Evolutionary conservation across 1,140 invertebrate species (phyloP), one percentile per base, ranked within the genome.

Genomic region (Drosophila tani): DNA sequence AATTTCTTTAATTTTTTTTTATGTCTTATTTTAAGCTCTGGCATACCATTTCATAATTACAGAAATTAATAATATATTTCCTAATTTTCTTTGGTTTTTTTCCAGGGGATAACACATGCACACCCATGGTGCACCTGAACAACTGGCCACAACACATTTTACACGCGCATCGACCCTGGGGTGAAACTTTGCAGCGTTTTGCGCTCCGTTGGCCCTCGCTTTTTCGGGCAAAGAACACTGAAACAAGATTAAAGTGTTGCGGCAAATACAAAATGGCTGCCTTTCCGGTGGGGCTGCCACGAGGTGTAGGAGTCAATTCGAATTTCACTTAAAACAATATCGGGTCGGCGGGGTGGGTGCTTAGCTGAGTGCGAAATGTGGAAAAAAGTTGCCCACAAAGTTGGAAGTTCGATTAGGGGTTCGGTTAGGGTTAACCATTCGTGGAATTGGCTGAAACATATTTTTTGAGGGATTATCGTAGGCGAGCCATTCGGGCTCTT

Each of bases 211-310:
- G 60, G 21, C 70, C 29, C 17, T 50, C 62, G 24, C 56, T 56
- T 66, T 66, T 41, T 70, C 55, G 35, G 63, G 51, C 53, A 14
- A 29, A 40, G 77, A 64, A 81, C 78, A 75, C 80, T 81, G 79
- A 81, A 81, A 81, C 80, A 81, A 81, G 79, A 81, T 81, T 81
- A 81, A 81, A 81, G 80, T 81, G 70, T 58, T 69, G 53, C 58
- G 78, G 70, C 70, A 75, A 75, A 75, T 65, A 69, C 64, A 81
- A 81, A 81, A 81, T 81, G 79, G 79, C 79, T 57, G 76, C 76
- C 75, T 63, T 45, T 38, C 27, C 19, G 51, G 27, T 21, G 49
- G 15, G 46, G 14, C 27, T 2, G 58, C 27, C 11, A 35, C 9
- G n/a, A 3, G 21, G 40, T 17, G 58, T 55, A 35, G 55, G 74